Conservation (phyloP, 1,140 invertebrate genomes). For the Hypothenemus hampei region DNA sequence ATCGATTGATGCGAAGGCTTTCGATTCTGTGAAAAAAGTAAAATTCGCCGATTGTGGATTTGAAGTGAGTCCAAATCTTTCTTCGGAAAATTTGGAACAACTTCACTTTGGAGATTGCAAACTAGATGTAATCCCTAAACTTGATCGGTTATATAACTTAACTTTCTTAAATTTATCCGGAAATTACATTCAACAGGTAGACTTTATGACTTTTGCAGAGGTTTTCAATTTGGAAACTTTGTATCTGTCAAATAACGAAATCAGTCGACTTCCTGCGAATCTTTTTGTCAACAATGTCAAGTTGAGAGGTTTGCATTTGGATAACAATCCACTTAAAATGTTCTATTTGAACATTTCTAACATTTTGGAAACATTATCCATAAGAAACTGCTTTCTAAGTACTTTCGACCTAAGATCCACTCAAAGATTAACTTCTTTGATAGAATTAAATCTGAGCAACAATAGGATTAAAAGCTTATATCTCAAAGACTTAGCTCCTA, state of each 20-base stretch:
- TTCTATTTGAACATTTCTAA: constrained; percentile 31
- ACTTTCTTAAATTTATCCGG: constrained; percentile 35
- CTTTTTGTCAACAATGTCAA: constrained; percentile 35
- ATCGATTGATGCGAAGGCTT: constrained; percentile 30
- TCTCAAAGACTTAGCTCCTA: constrained; percentile 29
- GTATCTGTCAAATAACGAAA: constrained; percentile 38
- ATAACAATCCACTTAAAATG: constrained; percentile 36
- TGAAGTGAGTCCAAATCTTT: constrained; percentile 28
- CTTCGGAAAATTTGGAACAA: constrained; percentile 35
- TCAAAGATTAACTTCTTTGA: constrained; percentile 29
- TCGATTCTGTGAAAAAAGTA: constrained; percentile 28
- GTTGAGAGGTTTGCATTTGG: constrained; percentile 34
- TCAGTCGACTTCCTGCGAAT: constrained; percentile 31
- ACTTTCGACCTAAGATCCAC: constrained; percentile 31
- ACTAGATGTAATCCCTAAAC: constrained; percentile 32
- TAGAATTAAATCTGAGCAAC: constrained; percentile 37
- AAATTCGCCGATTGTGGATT: constrained; percentile 31
- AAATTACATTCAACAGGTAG: constrained; percentile 37
- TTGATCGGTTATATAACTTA: constrained; percentile 32
- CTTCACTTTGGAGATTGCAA: constrained; percentile 36
- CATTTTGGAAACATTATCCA: constrained; percentile 35
- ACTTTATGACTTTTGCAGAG: constrained; percentile 33
- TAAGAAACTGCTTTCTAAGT: constrained; percentile 36
- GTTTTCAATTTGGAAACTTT: constrained; percentile 35
- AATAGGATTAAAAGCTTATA: constrained; percentile 32